phyloP scores from a whole-genome alignment of 1,140 invertebrate species.

The Cheumatopsyche charites region DNA sequence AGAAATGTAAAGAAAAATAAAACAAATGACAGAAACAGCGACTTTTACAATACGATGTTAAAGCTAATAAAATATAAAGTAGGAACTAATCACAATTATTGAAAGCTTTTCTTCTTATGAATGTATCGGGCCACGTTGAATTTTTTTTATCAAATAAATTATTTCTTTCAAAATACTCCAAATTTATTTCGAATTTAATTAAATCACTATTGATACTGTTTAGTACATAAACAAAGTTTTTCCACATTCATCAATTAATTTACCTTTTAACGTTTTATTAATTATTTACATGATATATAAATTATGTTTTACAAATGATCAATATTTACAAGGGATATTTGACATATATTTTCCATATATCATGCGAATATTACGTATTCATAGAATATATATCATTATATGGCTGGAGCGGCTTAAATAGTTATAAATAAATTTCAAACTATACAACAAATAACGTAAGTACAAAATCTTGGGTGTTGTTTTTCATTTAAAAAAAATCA shows the following conservation, averaged over 20 bases:
- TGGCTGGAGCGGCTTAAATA: slow-evolving; percentile 14
- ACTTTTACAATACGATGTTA: too few relatives aligned
- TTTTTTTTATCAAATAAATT: too few relatives aligned
- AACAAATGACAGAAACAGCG: too few relatives aligned
- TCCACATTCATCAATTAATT: slow-evolving; percentile 13
- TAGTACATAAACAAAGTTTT: not conserved
- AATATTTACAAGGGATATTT: slow-evolving; percentile 8
- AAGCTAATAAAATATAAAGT: slow-evolving; percentile 5
- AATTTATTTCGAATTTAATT: not conserved
- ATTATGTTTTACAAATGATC: slow-evolving; percentile 19
- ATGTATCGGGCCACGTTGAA: too few relatives aligned
- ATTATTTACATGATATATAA: slow-evolving; percentile 27
- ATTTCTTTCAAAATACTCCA: not conserved
- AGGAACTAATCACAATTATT: not conserved
- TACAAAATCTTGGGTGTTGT: slow-evolving; percentile 20
- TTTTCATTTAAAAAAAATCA: slow-evolving; percentile 8
- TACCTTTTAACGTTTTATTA: slow-evolving; percentile 7
- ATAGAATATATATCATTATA: too few relatives aligned
- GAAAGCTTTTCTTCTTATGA: too few relatives aligned
- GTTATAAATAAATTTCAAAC: slow-evolving; percentile 21
- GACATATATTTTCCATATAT: slow-evolving; percentile 7
- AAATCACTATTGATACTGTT: slow-evolving; percentile 1
- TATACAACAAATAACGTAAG: slow-evolving; percentile 28
- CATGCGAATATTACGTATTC: not conserved
- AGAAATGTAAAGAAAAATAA: not conserved